A percentile compares a stretch with the other conserved stretches of the same genome.
These are phyloP conservation scores for Pleuronectes platessa DNA, from an alignment of 2,113 vertebrate genomes.

Conservation along the genomic window DNA sequence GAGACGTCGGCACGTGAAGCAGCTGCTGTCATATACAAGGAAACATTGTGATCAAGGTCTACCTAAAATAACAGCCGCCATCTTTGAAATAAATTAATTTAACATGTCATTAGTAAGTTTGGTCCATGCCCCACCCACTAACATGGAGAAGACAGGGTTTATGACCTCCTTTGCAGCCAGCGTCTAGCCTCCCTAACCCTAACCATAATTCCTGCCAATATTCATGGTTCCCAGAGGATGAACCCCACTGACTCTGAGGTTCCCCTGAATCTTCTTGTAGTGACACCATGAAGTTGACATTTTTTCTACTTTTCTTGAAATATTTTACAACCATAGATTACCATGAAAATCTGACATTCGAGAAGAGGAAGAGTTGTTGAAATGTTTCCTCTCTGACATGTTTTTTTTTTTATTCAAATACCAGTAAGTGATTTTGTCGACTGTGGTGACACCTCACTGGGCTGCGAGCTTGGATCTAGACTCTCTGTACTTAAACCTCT, in stretches of 20 bases:
- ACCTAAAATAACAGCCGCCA: too few relatives aligned
- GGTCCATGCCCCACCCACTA: too few relatives aligned
- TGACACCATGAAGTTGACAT: neutral
- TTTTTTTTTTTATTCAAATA: neutral
- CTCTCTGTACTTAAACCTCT: neutral
- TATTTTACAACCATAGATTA: neutral
- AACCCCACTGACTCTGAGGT: neutral
- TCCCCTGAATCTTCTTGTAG: neutral
- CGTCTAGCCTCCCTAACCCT: too few relatives aligned
- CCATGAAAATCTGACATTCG: neutral
- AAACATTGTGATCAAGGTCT: too few relatives aligned
- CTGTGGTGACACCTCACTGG: neutral
- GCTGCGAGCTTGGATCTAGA: neutral
- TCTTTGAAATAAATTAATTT: too few relatives aligned
- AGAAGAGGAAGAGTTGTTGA: neutral
- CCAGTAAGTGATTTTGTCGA: neutral
- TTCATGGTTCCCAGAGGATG: neutral
- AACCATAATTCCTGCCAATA: neutral
- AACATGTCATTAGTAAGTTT: too few relatives aligned
- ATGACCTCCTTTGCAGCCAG: too few relatives aligned
- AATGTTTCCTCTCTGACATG: neutral
- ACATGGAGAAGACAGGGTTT: too few relatives aligned
- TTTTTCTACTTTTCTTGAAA: neutral
- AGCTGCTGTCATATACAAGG: constrained; percentile 16
- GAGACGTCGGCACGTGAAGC: constrained; percentile 9